Evolutionary conservation across 2,888 invertebrate genomes (phyloP).

Genomic region (Encarsia formosa): DNA sequence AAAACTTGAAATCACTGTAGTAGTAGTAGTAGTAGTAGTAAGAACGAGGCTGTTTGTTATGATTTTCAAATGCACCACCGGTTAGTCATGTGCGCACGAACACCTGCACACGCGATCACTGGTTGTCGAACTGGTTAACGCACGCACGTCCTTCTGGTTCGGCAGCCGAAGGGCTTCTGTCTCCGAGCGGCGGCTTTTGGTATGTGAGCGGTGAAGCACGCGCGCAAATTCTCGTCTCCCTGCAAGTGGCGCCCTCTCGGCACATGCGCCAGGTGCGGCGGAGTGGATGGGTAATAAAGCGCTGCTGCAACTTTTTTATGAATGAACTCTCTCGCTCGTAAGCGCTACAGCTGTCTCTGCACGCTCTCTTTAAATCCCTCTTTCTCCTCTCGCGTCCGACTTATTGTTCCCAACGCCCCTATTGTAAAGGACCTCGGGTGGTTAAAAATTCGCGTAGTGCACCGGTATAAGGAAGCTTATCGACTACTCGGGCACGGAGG

Average conservation of each 20-base stretch:
- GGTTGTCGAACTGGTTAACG: too few species aligned
- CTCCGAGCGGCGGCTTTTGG: too few species aligned
- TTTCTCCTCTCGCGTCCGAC: not conserved
- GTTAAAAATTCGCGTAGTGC: slow-evolving; percentile 11
- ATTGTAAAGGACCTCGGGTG: not conserved
- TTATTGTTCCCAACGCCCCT: not conserved
- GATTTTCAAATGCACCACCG: too few species aligned
- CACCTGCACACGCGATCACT: too few species aligned
- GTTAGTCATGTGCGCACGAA: too few species aligned
- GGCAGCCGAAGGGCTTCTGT: too few species aligned
- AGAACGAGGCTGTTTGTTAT: too few species aligned
- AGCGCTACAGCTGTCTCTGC: not conserved
- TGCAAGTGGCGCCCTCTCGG: not conserved
- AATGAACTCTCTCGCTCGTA: slow-evolving; percentile 43
- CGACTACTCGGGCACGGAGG: not conserved
- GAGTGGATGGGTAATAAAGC: slow-evolving; percentile 40
- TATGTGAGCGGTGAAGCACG: not conserved
- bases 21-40: too few species aligned
- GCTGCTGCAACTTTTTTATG: slow-evolving; percentile 52
- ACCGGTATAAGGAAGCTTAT: slow-evolving; percentile 40
- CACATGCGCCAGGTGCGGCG: not conserved
- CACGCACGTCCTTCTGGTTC: too few species aligned
- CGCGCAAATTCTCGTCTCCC: not conserved
- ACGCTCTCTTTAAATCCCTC: not conserved
- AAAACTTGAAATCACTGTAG: too few species aligned